These are phyloP conservation scores for Pogonomyrmex barbatus DNA, from an alignment of 1,140 invertebrate genomes.

Conservation along the genomic window DNA sequence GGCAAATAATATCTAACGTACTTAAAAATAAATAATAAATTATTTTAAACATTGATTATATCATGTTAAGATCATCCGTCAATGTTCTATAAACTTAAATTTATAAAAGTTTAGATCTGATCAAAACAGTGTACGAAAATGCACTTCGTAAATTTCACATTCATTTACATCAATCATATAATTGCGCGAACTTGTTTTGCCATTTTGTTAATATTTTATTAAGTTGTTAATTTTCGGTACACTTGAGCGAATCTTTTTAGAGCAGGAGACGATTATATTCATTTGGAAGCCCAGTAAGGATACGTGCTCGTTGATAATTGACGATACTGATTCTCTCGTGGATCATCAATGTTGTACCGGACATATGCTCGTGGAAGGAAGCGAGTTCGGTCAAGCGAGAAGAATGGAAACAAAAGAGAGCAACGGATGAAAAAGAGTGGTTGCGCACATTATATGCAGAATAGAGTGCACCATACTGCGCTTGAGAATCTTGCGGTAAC, in stretches of 20 bases:
- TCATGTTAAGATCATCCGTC: neutral
- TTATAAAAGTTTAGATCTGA: neutral
- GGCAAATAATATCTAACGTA: neutral
- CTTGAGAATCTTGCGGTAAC: conserved; percentile 65
- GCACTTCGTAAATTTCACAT: neutral
- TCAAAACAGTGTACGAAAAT: neutral
- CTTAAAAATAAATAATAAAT: neutral
- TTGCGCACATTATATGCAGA: conserved; percentile 86
- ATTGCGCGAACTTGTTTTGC: conserved; percentile 15
- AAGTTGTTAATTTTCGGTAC: conserved; percentile 69
- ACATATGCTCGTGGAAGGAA: conserved; percentile 47
- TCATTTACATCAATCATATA: conserved; percentile 16
- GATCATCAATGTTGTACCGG: conserved; percentile 79
- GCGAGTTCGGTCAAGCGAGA: conserved; percentile 35
- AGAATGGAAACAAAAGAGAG: neutral
- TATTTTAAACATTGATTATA: neutral
- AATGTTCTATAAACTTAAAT: neutral
- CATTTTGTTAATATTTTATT: conserved; percentile 36
- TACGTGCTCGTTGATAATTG: conserved; percentile 48
- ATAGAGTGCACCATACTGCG: conserved; percentile 83
- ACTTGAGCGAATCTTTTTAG: conserved; percentile 37
- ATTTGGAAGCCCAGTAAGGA: conserved; percentile 24
- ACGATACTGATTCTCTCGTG: conserved; percentile 82
- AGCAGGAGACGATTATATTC: neutral
- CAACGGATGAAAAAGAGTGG: conserved; percentile 72